Percentiles rank a stretch among this genome's conserved stretches.
Evolutionary conservation across 1,140 invertebrate genomes (phyloP).

Genomic region (Drosophila pruinosa): DNA sequence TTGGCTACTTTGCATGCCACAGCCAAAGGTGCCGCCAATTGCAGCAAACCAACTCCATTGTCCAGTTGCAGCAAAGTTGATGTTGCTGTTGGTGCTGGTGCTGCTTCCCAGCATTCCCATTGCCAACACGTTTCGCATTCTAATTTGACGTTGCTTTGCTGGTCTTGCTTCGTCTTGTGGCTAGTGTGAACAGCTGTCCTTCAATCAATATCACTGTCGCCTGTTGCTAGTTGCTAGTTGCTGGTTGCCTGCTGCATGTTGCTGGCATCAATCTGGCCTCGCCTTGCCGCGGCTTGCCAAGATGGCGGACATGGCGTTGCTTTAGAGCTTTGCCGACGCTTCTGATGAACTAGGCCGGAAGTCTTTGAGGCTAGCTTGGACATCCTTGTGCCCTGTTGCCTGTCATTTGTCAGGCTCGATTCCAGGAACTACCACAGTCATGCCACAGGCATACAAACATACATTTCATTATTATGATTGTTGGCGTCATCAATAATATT

Average conservation of each 20-base stretch:
- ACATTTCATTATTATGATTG: conserved; percentile 7
- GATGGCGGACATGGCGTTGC: conserved; percentile 54
- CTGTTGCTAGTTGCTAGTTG: conserved; percentile 29
- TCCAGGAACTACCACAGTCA: conserved; percentile 50
- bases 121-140: conserved; percentile 82
- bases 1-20: conserved; percentile 67
- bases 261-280: conserved; percentile 59
- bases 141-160: conserved; percentile 75
- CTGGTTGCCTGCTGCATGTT: conserved; percentile 33
- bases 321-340: conserved; percentile 62
- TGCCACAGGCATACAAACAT: conserved; percentile 14
- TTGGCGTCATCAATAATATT: conserved; percentile 77
- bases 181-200: conserved; percentile 80
- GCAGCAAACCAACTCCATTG: conserved; percentile 61
- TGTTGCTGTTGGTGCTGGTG: background rate
- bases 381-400: conserved; percentile 32
- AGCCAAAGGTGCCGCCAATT: conserved; percentile 72
- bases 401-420: conserved; percentile 71
- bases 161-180: conserved; percentile 34
- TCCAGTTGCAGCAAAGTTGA: conserved; percentile 43
- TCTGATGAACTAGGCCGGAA: conserved; percentile 75
- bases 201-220: conserved; percentile 77
- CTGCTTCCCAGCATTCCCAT: conserved; percentile 46
- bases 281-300: conserved; percentile 40
- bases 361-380: conserved; percentile 36